Conservation (phyloP, 1,140 invertebrate genomes). For the Matsumurasca onukii region DNA sequence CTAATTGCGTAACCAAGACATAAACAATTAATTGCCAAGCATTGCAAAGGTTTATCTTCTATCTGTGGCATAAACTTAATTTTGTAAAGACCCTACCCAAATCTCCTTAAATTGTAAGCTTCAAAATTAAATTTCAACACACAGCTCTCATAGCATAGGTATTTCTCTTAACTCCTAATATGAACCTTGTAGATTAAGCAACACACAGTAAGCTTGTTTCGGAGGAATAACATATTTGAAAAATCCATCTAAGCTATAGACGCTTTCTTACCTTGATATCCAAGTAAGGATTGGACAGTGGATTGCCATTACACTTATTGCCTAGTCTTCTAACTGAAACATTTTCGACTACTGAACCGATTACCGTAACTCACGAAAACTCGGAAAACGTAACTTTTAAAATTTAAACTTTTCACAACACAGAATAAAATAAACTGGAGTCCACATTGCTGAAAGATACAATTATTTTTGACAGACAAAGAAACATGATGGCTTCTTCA, state of each 20-base stretch:
- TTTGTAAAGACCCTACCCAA: not conserved
- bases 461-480: constrained; percentile 20
- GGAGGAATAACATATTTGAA: constrained; percentile 9
- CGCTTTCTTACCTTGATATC: constrained; percentile 30
- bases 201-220: constrained; percentile 25
- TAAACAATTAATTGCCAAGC: too few species aligned
- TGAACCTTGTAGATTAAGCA: not conserved
- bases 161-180: constrained; percentile 3
- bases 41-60: too few species aligned
- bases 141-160: too few species aligned
- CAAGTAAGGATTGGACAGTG: constrained; percentile 32
- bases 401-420: constrained; percentile 32
- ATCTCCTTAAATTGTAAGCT: not conserved
- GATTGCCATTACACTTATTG: constrained; percentile 23
- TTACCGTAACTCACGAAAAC: constrained; percentile 31
- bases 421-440: constrained; percentile 30
- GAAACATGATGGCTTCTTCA: constrained; percentile 26
- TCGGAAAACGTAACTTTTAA: constrained; percentile 23
- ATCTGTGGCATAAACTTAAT: not conserved
- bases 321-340: constrained; percentile 31
- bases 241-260: not conserved
- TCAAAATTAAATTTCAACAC: too few species aligned
- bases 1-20: too few species aligned
- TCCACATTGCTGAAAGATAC: constrained; percentile 32
- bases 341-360: constrained; percentile 30